A percentile compares a stretch with the other conserved stretches of the same genome.
Conservation (phyloP, 2,888 invertebrate genomes). For the Aleiodes testaceus region DNA sequence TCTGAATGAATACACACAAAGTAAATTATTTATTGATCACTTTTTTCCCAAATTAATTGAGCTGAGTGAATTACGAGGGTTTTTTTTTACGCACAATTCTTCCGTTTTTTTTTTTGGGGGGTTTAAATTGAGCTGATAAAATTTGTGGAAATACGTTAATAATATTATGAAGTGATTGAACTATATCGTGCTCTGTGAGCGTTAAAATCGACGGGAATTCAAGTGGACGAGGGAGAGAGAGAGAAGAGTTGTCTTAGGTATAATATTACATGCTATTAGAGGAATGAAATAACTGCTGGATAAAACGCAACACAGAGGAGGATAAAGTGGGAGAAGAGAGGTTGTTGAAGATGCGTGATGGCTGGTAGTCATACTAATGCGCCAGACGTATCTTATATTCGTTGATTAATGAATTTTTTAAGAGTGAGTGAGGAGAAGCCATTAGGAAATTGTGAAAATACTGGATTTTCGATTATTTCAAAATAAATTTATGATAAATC, state of each 20-base stretch:
- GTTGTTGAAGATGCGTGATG: constrained; percentile 65
- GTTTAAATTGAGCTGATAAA: not conserved
- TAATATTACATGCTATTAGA: constrained; percentile 71
- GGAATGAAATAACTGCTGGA: constrained; percentile 68
- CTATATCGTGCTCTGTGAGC: constrained; percentile 67
- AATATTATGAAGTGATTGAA: constrained; percentile 42
- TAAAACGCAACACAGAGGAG: constrained; percentile 67
- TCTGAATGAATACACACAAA: not conserved
- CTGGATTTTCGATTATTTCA: too few species aligned
- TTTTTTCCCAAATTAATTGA: constrained; percentile 3
- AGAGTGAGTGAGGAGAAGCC: too few species aligned
- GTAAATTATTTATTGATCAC: constrained; percentile 12
- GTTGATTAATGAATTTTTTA: constrained; percentile 18
- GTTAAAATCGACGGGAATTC: constrained; percentile 68
- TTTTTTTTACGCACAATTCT: not conserved
- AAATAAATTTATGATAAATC: too few species aligned
- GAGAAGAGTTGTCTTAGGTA: constrained; percentile 57
- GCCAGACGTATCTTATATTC: constrained; percentile 16
- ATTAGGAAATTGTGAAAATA: too few species aligned
- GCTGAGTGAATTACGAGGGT: not conserved
- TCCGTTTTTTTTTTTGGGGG: not conserved
- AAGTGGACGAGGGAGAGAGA: constrained; percentile 63
- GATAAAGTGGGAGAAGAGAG: constrained; percentile 58
- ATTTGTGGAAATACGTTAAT: constrained; percentile 15
- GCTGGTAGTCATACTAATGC: constrained; percentile 58